phyloP scores from a whole-genome alignment of 2,888 invertebrate genomes.

The Cryptocephalus primarius region DNA sequence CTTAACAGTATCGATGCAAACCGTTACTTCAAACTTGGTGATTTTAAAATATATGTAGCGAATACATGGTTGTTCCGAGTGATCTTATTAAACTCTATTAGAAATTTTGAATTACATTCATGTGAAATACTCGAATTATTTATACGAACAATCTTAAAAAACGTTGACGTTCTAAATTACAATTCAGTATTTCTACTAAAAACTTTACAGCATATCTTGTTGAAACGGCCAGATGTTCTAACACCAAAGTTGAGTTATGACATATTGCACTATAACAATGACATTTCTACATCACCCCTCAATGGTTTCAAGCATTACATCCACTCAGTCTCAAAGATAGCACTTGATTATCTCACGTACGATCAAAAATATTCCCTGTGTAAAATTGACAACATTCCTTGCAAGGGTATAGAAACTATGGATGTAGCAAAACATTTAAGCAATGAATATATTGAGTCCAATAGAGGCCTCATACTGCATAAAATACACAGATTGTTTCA shows the following conservation, averaged over 20 bases:
- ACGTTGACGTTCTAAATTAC: conserved; percentile 7
- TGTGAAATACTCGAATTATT: too few relatives aligned
- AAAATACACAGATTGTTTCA: conserved; percentile 18
- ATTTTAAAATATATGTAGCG: too few relatives aligned
- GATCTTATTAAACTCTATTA: too few relatives aligned
- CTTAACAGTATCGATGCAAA: too few relatives aligned
- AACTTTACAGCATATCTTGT: conserved; percentile 14
- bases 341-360: conserved; percentile 7
- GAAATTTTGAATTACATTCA: too few relatives aligned
- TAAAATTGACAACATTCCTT: conserved; percentile 13
- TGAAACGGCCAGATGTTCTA: conserved; percentile 10
- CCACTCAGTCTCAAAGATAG: conserved; percentile 16
- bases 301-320: conserved; percentile 16
- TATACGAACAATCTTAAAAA: conserved; percentile 2
- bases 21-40: too few relatives aligned
- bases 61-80: too few relatives aligned
- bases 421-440: conserved; percentile 12
- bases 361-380: conserved; percentile 7
- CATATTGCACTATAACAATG: conserved; percentile 13
- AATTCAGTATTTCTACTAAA: conserved; percentile 15
- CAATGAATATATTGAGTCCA: conserved; percentile 5
- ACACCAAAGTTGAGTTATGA: conserved; percentile 8
- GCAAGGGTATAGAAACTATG: conserved; percentile 15
- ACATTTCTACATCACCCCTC: conserved; percentile 14
- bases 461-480: conserved; percentile 6